Evolutionary conservation across 2,888 invertebrate species (phyloP).

Genomic region (Empis livida): DNA sequence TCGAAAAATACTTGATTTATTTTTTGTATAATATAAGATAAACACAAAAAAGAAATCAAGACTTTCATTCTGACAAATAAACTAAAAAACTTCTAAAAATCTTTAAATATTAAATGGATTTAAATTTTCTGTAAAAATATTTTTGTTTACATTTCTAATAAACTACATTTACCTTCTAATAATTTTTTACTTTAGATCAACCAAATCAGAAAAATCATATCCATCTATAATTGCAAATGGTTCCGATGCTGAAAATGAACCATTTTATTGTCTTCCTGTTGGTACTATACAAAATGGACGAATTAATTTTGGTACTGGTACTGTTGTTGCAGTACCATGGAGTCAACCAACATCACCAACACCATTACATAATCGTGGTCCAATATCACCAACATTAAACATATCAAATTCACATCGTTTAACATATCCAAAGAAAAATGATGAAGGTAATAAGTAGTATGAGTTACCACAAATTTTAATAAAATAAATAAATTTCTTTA

Average conservation of each 20-base stretch:
- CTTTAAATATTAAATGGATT: too few relatives aligned
- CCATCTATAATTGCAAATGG: constrained; percentile 73
- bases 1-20: too few relatives aligned
- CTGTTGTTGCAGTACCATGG: constrained; percentile 41
- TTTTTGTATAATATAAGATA: too few relatives aligned
- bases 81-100: too few relatives aligned
- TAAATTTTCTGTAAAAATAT: too few relatives aligned
- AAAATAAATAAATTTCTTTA: not conserved
- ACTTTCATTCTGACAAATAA: too few relatives aligned
- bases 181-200: too few relatives aligned
- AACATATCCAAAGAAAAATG: constrained; percentile 53
- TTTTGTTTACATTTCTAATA: not conserved
- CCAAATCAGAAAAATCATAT: constrained; percentile 89
- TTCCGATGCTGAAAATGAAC: constrained; percentile 72
- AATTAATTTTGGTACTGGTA: constrained; percentile 16
- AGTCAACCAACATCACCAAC: constrained; percentile 66
- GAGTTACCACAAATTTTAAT: not conserved
- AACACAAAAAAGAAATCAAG: too few relatives aligned
- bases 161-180: not conserved
- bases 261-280: constrained; percentile 74
- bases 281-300: constrained; percentile 32
- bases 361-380: constrained; percentile 36
- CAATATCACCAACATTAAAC: constrained; percentile 42
- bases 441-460: constrained; percentile 42
- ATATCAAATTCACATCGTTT: constrained; percentile 40